Base-by-base conservation (phyloP, 2,797 vertebrate genomes). In the Sebastiscus albofasciatus region DNA sequence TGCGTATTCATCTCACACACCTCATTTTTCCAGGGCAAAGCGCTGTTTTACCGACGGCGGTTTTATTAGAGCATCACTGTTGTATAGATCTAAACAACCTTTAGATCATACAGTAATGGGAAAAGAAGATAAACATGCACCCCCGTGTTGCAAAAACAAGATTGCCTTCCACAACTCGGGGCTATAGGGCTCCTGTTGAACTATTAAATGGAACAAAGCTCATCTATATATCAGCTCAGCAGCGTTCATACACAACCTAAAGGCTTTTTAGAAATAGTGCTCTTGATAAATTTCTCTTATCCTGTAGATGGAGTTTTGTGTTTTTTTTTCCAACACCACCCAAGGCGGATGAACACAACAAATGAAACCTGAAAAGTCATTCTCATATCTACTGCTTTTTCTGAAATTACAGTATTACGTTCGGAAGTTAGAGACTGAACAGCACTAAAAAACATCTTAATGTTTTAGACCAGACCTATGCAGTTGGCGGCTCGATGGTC, bases 201-300 rank as follows among this genome's bases (percentile, higher is more conserved):
- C 91, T 84, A 90, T 90, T 90, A 86, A 87, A 89, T 26, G 82
- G 79, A 86, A 33, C 77, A 90, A 79, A 85, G 73, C 69, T 83
- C 79, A 72, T 89, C 83, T 64, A 80, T 93, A 78, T 71, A 89
- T 90, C 90, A 86, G 88, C 76, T 84, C 67, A 75, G 77, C 72
- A 54, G 89, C 79, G 61, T 75, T 90, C 80, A 62, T n/a, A 52
- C 75, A 56, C 84, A 60, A 91, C 90, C 91, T 75, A 1, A 71
- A 92, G 91, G 92, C 88, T 86, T 75, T 81, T 69, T 85, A 55
- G 73, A 70, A 90, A 88, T 58, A 86, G 26, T 24, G 29, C 73
- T 65, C 26, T 71, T 90, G 92, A 90, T 86, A 29, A 65, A 89
- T 90, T 66, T 79, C 33, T 77, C 69, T 64, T 49, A 58, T 83